Conservation (phyloP, 2,113 vertebrate species). For the Bujurquina vittata region DNA sequence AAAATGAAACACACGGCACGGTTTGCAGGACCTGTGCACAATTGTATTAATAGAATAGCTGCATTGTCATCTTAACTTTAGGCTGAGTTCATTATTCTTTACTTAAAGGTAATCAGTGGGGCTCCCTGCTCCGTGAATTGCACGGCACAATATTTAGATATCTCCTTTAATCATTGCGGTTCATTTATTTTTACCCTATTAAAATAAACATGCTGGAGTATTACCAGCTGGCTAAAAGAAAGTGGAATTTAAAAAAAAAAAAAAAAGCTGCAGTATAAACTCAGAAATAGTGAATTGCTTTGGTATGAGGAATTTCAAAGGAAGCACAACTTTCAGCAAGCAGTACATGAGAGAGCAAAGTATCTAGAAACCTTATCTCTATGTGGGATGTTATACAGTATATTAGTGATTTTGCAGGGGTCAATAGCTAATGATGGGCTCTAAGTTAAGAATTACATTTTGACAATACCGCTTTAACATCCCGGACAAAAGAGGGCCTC, state of each 20-base stretch:
- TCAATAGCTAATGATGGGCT: constrained; percentile 28
- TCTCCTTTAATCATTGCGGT: constrained; percentile 78
- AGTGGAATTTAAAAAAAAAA: constrained; percentile 28
- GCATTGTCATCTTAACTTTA: constrained; percentile 62
- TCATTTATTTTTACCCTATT: constrained; percentile 78
- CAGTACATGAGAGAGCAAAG: constrained; percentile 13
- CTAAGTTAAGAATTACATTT: constrained; percentile 37
- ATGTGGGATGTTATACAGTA: constrained; percentile 14
- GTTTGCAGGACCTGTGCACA: background rate
- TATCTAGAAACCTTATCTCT: constrained; percentile 2
- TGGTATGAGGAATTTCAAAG: constrained; percentile 68
- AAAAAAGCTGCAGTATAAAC: constrained; percentile 47
- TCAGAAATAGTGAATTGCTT: constrained; percentile 58
- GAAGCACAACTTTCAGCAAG: constrained; percentile 45
- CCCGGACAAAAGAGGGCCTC: constrained; percentile 43
- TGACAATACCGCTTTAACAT: constrained; percentile 62
- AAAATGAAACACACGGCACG: background rate
- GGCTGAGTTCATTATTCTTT: constrained; percentile 75
- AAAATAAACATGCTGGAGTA: constrained; percentile 75
- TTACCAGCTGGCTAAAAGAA: constrained; percentile 77
- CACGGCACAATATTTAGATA: constrained; percentile 74
- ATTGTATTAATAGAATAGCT: constrained; percentile 60
- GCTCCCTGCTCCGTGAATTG: constrained; percentile 50
- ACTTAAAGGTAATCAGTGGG: constrained; percentile 78
- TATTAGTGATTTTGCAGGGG: constrained; percentile 33